phyloP scores from a whole-genome alignment of 2,113 vertebrate species.

The Butorides virescens region DNA sequence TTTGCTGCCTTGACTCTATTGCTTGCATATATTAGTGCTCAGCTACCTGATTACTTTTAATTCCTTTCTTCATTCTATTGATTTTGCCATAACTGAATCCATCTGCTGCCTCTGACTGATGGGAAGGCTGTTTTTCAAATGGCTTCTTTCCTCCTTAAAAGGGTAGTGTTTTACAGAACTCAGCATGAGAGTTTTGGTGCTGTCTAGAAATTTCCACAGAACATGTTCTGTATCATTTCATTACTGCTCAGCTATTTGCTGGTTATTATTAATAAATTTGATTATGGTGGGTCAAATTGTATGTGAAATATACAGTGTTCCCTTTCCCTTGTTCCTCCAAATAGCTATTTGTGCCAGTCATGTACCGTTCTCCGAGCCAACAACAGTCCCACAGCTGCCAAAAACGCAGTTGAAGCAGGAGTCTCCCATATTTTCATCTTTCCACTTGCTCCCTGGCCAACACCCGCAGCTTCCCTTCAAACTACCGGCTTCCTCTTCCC shows the following conservation, averaged over 20 bases:
- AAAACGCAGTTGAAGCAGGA: neutral
- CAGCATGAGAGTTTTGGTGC: conserved; percentile 34
- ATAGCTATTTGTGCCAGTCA: conserved; percentile 38
- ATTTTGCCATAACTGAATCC: conserved; percentile 41
- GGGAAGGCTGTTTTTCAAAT: conserved; percentile 1
- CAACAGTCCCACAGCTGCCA: neutral
- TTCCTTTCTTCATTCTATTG: neutral
- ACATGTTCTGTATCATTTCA: conserved; percentile 54
- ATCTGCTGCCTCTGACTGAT: neutral
- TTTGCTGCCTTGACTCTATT: neutral
- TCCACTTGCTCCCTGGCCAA: neutral
- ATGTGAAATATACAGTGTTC: conserved; percentile 47
- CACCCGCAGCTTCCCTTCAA: neutral
- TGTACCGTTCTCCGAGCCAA: neutral
- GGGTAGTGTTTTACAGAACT: neutral
- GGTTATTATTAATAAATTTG: conserved; percentile 56
- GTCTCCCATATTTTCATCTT: conserved; percentile 17
- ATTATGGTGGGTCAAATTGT: conserved; percentile 44
- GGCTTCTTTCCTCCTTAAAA: neutral
- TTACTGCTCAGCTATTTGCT: conserved; percentile 50
- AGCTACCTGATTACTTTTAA: conserved; percentile 32
- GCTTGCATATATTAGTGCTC: neutral
- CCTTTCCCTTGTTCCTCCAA: conserved; percentile 9
- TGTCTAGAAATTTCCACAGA: conserved; percentile 59
- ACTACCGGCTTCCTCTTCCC: neutral